Conservation (phyloP, 2,797 vertebrate species). For the Gallinago solitaria region DNA sequence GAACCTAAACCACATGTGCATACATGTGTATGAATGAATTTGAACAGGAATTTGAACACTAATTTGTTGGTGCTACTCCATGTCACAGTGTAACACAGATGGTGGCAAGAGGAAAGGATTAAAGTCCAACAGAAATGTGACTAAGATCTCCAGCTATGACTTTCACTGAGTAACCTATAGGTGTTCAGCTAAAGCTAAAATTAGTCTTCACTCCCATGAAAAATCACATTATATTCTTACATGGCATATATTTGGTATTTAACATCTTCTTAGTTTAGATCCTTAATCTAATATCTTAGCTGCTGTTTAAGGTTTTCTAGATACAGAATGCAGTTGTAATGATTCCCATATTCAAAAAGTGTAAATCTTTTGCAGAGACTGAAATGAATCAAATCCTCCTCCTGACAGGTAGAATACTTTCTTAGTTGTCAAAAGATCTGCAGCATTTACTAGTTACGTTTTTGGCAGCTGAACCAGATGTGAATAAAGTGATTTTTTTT, state of each 20-base stretch:
- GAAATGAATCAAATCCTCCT: background rate
- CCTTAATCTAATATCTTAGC: slow-evolving; percentile 33
- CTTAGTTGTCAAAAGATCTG: background rate
- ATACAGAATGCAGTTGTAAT: background rate
- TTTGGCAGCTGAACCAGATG: slow-evolving; percentile 52
- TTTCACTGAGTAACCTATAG: background rate
- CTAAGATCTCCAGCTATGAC: background rate
- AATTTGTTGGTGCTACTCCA: background rate
- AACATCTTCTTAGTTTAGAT: slow-evolving; percentile 15
- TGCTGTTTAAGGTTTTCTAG: slow-evolving; percentile 24
- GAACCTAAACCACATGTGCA: background rate
- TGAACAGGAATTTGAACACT: background rate
- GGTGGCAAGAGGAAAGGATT: background rate
- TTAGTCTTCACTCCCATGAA: background rate
- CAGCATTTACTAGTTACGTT: slow-evolving; percentile 22
- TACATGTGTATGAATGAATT: background rate
- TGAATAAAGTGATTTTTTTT: slow-evolving; percentile 34
- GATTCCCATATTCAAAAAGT: slow-evolving; percentile 14
- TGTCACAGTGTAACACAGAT: background rate
- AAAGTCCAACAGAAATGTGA: background rate
- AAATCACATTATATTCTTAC: background rate
- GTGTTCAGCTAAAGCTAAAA: background rate
- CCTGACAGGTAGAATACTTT: background rate
- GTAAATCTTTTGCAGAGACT: background rate
- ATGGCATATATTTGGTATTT: background rate